Evolutionary conservation across 64 coral and sea anemone genomes (phyloP).

Genomic region (Anthopleura sola): DNA sequence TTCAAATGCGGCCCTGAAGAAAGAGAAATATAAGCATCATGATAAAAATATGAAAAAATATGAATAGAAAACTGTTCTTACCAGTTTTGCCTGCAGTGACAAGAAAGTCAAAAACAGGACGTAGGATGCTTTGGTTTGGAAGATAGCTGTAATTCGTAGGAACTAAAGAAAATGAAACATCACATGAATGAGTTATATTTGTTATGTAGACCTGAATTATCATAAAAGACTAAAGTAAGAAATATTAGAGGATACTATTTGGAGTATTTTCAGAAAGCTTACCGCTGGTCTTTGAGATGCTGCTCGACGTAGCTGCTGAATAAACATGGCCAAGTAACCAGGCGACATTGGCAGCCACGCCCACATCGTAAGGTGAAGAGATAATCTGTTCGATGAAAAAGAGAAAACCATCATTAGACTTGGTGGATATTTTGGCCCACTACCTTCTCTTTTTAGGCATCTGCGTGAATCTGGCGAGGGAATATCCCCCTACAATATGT

Average conservation of each 20-base stretch:
- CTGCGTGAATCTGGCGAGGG: neutral
- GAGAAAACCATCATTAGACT: no score
- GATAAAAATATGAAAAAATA: neutral
- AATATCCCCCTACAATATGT: no score
- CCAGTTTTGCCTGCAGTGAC: constrained; percentile 47
- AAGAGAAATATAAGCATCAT: neutral
- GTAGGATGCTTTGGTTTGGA: constrained; percentile 39
- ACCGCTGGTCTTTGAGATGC: constrained; percentile 66
- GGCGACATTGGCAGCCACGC: constrained; percentile 58
- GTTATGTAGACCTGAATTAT: neutral
- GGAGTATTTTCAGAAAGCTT: neutral
- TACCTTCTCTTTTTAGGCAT: no score
- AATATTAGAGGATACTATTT: neutral
- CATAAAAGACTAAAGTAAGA: no score
- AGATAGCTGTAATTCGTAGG: constrained; percentile 50
- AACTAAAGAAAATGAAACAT: constrained; percentile 30
- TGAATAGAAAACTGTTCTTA: neutral
- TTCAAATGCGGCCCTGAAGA: constrained; percentile 32
- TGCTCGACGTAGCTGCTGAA: constrained; percentile 36
- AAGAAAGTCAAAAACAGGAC: constrained; percentile 48
- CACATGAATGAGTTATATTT: no score
- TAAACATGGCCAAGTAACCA: constrained; percentile 81
- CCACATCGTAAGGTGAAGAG: constrained; percentile 48
- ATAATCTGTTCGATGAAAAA: constrained; percentile 27
- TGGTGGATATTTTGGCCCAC: no score